Evolutionary conservation across 2,797 vertebrate genomes (phyloP).

Genomic region (Coendou prehensilis): DNA sequence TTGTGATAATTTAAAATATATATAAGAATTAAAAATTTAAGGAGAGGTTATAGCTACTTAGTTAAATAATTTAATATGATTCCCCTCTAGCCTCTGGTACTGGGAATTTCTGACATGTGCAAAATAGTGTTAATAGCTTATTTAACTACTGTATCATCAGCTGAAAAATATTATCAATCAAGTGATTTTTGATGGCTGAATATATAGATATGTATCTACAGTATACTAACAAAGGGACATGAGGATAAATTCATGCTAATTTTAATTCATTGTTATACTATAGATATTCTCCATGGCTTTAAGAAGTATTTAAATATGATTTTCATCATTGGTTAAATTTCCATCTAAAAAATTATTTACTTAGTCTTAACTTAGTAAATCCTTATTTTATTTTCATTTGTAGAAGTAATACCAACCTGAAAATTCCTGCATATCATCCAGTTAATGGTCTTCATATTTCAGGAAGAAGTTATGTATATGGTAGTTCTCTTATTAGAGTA

Average conservation of each 20-base stretch:
- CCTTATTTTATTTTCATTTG: not conserved
- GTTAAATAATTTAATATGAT: not conserved
- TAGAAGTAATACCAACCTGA: not conserved
- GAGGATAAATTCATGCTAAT: not conserved
- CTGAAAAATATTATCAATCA: not conserved
- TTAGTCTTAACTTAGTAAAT: not conserved
- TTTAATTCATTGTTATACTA: not conserved
- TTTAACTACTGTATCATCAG: not conserved
- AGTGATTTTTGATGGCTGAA: not conserved
- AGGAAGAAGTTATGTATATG: not conserved
- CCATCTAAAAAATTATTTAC: not conserved
- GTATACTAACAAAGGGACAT: not conserved
- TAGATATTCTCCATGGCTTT: not conserved
- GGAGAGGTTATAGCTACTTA: not conserved
- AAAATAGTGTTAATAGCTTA: not conserved
- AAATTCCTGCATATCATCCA: not conserved
- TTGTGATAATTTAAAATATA: not conserved
- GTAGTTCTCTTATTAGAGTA: not conserved
- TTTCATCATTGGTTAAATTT: not conserved
- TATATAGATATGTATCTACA: not conserved
- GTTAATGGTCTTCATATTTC: not conserved
- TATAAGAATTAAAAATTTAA: not conserved
- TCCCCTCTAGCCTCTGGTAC: not conserved
- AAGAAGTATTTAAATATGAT: not conserved
- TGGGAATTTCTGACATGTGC: not conserved